Conservation (phyloP, 1,140 invertebrate species). For the Protaetia brevitarsis region DNA sequence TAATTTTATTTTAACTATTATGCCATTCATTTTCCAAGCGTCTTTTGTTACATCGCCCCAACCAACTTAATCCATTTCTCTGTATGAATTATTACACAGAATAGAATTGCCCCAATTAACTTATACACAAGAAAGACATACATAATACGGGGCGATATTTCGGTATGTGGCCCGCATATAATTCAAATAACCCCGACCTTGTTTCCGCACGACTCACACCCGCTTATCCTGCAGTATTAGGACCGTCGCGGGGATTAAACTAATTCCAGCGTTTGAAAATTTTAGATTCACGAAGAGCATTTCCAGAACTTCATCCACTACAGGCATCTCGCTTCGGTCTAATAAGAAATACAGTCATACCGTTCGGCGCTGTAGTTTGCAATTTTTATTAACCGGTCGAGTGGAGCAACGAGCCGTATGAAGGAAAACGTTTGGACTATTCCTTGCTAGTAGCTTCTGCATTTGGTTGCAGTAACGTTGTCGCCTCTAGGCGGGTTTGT, state of each 20-base stretch:
- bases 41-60: too few species aligned
- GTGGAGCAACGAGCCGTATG: too few species aligned
- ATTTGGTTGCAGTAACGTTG: not conserved
- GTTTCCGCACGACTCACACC: not conserved
- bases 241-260: constrained; percentile 4
- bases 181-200: not conserved
- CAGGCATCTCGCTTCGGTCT: too few species aligned
- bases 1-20: too few species aligned
- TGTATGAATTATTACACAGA: not conserved
- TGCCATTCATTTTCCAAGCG: too few species aligned
- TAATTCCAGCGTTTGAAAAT: constrained; percentile 8
- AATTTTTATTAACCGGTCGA: constrained; percentile 17
- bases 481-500: not conserved
- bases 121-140: not conserved
- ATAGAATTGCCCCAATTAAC: not conserved
- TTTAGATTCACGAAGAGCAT: not conserved
- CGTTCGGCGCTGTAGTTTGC: not conserved
- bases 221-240: constrained; percentile 1
- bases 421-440: too few species aligned
- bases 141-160: not conserved
- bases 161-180: not conserved
- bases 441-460: not conserved
- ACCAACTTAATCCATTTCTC: too few species aligned
- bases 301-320: too few species aligned
- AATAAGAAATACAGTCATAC: not conserved